Evolutionary conservation across 2,797 vertebrate species (phyloP).

Genomic region (Malurus splendens): DNA sequence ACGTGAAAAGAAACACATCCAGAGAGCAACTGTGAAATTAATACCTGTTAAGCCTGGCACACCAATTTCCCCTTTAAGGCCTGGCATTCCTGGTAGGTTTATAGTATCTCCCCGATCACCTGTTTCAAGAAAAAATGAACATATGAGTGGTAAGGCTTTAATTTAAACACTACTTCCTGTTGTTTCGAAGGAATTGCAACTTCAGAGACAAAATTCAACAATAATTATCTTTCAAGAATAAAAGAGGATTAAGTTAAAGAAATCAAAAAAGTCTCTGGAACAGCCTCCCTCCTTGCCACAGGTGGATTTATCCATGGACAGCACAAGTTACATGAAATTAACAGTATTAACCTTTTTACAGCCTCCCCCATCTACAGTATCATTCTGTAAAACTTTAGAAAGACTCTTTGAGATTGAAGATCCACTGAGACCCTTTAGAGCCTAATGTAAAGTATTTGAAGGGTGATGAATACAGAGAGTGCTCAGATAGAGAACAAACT

Average conservation of each 20-base stretch:
- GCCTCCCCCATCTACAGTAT: background rate
- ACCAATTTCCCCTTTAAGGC: slow-evolving; percentile 83
- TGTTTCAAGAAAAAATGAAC: slow-evolving; percentile 15
- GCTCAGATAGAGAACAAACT: slow-evolving; percentile 16
- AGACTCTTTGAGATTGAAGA: background rate
- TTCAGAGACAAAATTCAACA: background rate
- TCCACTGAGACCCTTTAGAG: background rate
- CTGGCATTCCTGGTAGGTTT: slow-evolving; percentile 80
- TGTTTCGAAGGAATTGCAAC: background rate
- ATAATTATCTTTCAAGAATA: background rate
- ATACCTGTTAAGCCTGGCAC: slow-evolving; percentile 78
- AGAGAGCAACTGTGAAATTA: background rate
- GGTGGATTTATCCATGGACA: background rate
- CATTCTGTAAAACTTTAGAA: background rate
- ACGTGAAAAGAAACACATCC: background rate
- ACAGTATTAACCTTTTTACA: background rate
- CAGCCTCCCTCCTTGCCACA: background rate
- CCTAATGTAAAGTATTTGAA: background rate
- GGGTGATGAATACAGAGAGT: background rate
- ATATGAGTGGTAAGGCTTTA: background rate
- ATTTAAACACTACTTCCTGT: background rate
- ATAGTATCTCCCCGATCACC: slow-evolving; percentile 72
- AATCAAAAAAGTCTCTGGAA: background rate
- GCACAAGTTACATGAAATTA: background rate
- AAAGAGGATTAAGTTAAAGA: background rate